Evolutionary conservation across 2,113 vertebrate species (phyloP), one percentile per base, ranked within the genome.

Genomic region (Sceloporus tristichus): DNA sequence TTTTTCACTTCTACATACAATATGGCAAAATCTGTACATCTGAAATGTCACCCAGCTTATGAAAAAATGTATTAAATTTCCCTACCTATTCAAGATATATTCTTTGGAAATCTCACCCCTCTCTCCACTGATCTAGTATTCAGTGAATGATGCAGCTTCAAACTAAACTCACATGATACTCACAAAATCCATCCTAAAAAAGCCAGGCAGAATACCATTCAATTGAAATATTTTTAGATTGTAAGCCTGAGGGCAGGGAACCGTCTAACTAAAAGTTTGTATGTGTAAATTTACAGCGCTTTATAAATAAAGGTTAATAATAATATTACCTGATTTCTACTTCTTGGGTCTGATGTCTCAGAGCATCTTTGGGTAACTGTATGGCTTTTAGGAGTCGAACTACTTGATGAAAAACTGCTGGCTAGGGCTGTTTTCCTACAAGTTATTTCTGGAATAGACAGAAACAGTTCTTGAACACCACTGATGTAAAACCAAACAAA

Each of bases 341-440:
- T 96, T 90, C 92, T 88, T 77, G 95, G 93, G 68, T 96, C 94
- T 93, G 94, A 84, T 92, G 93, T 96, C 93, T 96, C 94, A 87
- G 94, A 96, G 96, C 96, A 96, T 95, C 90, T 94, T 93, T 92
- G 96, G 95, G 95, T 94, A 96, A 97, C 92, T 96, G 96, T 96
- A 96, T 91, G 96, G 95, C 97, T 96, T 95, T 96, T 95, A 86
- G 96, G 97, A 96, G 97, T 97, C 95, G 87, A 95, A 96, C 93
- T 96, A 92, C 96, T 94, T 2, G 94, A 94, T 23, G 94, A 96
- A 85, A 94, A 85, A 93, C 94, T 97, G 97, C 96, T 97, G 93
- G 95, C 92, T 97, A 97, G 95, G 94, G 96, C 94, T 96, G 97
- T 95, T 93, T 97, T 97, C 95, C 92, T 96, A 95, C 91, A 93